These are phyloP conservation scores for Leiothrix lutea DNA, from an alignment of 2,113 vertebrate species.

Conservation along the genomic window DNA sequence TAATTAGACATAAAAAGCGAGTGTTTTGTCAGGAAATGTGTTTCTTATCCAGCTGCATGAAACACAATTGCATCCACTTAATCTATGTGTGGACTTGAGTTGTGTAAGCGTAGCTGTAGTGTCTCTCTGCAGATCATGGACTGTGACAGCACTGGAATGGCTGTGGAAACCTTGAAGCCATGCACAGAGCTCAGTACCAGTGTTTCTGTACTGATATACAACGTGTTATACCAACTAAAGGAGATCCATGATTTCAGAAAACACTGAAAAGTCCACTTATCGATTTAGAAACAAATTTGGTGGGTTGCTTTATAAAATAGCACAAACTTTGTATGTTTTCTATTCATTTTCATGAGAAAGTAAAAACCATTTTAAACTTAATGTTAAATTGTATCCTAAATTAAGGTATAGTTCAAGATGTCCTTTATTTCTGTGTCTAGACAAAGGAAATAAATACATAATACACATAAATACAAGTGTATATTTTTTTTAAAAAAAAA, in stretches of 20 bases:
- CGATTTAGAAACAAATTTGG: neutral
- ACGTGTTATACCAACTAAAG: neutral
- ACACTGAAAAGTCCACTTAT: neutral
- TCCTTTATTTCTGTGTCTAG: neutral
- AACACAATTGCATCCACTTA: neutral
- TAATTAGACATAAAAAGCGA: slow-evolving; percentile 30
- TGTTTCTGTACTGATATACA: neutral
- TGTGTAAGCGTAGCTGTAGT: neutral
- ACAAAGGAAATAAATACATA: neutral
- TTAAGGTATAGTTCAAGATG: neutral
- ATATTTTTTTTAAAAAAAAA: neutral
- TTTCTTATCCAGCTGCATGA: slow-evolving; percentile 1
- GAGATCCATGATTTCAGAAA: neutral
- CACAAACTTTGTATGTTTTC: neutral
- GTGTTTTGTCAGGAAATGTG: slow-evolving; percentile 58
- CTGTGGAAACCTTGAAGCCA: neutral
- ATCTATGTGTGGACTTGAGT: neutral
- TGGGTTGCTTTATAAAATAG: neutral
- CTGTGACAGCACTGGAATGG: neutral
- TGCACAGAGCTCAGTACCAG: neutral
- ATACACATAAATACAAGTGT: neutral
- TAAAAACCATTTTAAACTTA: neutral
- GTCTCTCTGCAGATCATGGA: neutral
- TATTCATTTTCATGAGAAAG: neutral
- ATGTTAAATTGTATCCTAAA: neutral